Conservation (phyloP, 1,140 invertebrate species). For the Brachionus angularis region DNA sequence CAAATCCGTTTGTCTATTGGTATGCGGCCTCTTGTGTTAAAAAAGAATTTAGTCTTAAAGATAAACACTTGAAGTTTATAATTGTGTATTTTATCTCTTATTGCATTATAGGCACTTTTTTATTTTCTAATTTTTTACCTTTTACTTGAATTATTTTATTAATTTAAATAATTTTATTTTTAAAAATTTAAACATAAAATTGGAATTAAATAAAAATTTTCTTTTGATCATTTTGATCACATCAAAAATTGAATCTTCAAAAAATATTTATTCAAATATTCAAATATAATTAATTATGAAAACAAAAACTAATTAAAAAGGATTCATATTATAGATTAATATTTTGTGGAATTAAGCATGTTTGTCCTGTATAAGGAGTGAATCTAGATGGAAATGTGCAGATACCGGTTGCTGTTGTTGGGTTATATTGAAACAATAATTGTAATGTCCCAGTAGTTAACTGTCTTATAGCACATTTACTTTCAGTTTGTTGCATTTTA, state of each 20-base stretch:
- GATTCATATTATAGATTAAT: no score
- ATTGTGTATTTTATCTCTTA: constrained; percentile 32
- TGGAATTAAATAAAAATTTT: no score
- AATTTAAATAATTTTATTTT: no score
- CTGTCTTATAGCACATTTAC: constrained; percentile 1
- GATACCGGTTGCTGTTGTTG: background rate
- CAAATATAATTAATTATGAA: no score
- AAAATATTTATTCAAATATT: no score
- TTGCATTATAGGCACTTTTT: constrained; percentile 24
- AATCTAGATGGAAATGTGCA: constrained; percentile 28
- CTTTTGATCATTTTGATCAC: no score
- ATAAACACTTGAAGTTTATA: background rate
- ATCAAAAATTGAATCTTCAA: no score
- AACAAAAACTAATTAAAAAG: no score
- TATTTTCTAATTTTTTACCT: constrained; percentile 43
- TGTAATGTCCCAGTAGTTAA: background rate
- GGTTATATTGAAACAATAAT: constrained; percentile 25
- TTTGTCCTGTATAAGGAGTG: background rate
- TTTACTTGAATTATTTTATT: constrained; percentile 32
- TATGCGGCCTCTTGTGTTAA: background rate
- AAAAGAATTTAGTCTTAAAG: background rate
- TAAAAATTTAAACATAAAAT: no score
- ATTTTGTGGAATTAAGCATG: no score
- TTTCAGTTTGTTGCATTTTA: background rate
- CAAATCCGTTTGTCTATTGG: constrained; percentile 36